Evolutionary conservation across 1,140 invertebrate species (phyloP).

Genomic region (Globodera ellingtonae): DNA sequence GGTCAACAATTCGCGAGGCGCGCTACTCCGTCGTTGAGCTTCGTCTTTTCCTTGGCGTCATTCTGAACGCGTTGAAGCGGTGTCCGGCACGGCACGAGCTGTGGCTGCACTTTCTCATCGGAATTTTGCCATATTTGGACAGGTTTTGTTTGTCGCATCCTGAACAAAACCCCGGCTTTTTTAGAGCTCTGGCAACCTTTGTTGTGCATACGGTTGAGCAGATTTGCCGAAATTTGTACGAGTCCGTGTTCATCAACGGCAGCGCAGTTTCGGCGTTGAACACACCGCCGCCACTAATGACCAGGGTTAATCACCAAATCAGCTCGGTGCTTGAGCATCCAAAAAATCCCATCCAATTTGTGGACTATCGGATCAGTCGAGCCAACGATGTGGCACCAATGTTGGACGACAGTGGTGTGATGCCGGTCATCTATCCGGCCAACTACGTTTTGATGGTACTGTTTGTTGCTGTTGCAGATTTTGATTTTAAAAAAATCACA

Average conservation of each 20-base stretch:
- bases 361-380: constrained; percentile 45
- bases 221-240: constrained; percentile 81
- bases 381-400: not conserved
- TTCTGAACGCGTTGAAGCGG: constrained; percentile 76
- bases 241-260: constrained; percentile 62
- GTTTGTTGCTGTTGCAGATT: not conserved
- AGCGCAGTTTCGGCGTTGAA: not conserved
- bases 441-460: constrained; percentile 73
- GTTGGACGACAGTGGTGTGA: not conserved
- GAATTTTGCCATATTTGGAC: constrained; percentile 59
- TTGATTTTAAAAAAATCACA: constrained; percentile 39
- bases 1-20: constrained; percentile 52
- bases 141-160: constrained; percentile 24
- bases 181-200: constrained; percentile 76
- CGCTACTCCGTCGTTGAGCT: constrained; percentile 70
- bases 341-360: constrained; percentile 28
- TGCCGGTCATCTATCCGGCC: constrained; percentile 69
- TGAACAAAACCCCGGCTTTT: constrained; percentile 67
- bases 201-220: constrained; percentile 79
- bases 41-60: constrained; percentile 81
- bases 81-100: constrained; percentile 70
- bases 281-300: not conserved
- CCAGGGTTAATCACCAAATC: not conserved
- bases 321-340: not conserved
- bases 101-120: constrained; percentile 66